Conservation (phyloP, 2,113 vertebrate species). For the Notarius lentiginosus region DNA sequence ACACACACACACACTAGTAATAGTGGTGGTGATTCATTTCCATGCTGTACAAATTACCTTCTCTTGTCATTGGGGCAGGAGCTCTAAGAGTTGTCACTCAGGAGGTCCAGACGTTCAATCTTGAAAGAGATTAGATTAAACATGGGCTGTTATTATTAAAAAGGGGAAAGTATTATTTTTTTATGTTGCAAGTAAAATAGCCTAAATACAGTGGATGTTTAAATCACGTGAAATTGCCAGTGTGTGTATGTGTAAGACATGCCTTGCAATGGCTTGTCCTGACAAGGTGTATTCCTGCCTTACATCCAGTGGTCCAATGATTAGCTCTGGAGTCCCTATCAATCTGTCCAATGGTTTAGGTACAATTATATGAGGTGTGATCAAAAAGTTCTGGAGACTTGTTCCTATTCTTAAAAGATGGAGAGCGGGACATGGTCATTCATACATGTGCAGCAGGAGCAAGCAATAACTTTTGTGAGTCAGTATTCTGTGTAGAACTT, state of each 20-base stretch:
- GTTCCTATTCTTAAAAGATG: too few relatives aligned
- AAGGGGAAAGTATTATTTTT: neutral
- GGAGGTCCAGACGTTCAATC: constrained; percentile 54
- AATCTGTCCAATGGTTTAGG: neutral
- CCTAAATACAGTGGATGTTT: neutral
- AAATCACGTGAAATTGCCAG: neutral
- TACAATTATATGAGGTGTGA: neutral
- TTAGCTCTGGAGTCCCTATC: neutral
- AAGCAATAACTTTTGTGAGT: too few relatives aligned
- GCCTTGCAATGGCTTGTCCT: neutral
- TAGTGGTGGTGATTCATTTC: constrained; percentile 51
- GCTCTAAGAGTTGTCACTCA: constrained; percentile 39
- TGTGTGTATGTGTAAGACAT: neutral
- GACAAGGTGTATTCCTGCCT: neutral
- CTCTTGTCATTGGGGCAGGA: constrained; percentile 57
- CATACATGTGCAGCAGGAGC: too few relatives aligned
- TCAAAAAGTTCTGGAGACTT: too few relatives aligned
- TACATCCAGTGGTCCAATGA: neutral
- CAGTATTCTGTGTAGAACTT: too few relatives aligned
- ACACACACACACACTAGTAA: neutral
- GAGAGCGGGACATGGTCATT: too few relatives aligned
- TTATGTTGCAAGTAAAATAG: neutral
- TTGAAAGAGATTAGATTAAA: constrained; percentile 43
- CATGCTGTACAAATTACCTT: constrained; percentile 69
- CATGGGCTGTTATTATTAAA: neutral